Evolutionary conservation across 2,888 invertebrate genomes (phyloP).

Genomic region (Sarcophaga variegata): DNA sequence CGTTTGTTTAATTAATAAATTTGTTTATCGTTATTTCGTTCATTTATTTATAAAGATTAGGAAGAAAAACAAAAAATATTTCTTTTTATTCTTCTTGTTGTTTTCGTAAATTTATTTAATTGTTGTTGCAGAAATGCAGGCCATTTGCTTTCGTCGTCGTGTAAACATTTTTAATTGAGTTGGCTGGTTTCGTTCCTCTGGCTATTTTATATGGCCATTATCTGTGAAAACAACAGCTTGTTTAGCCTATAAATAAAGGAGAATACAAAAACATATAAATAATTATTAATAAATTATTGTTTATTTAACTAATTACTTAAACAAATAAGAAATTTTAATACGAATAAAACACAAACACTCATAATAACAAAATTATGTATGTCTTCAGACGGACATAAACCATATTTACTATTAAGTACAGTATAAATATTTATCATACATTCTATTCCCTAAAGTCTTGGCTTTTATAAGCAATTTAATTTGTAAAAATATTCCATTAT

Average conservation of each 20-base stretch:
- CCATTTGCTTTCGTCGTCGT: slow-evolving; percentile 66
- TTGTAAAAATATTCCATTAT: neutral
- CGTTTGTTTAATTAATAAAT: no score
- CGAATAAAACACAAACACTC: neutral
- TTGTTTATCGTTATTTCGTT: neutral
- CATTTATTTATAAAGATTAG: no score
- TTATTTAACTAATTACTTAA: slow-evolving; percentile 18
- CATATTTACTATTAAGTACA: neutral
- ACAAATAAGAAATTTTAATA: slow-evolving; percentile 8
- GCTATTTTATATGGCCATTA: slow-evolving; percentile 26
- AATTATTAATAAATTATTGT: slow-evolving; percentile 28
- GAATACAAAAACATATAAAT: slow-evolving; percentile 23
- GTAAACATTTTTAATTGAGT: slow-evolving; percentile 63
- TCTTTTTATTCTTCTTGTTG: slow-evolving; percentile 16
- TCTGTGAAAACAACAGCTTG: slow-evolving; percentile 15
- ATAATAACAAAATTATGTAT: neutral
- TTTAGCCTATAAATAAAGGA: slow-evolving; percentile 41
- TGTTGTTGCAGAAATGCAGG: slow-evolving; percentile 68
- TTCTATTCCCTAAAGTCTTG: neutral
- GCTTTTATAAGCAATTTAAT: neutral
- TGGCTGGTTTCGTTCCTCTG: neutral
- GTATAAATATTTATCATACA: neutral
- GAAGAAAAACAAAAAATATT: neutral
- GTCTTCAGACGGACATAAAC: neutral
- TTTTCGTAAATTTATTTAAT: slow-evolving; percentile 58